These are phyloP conservation scores for Diploptera punctata DNA, from an alignment of 2,888 invertebrate genomes.

Conservation along the genomic window DNA sequence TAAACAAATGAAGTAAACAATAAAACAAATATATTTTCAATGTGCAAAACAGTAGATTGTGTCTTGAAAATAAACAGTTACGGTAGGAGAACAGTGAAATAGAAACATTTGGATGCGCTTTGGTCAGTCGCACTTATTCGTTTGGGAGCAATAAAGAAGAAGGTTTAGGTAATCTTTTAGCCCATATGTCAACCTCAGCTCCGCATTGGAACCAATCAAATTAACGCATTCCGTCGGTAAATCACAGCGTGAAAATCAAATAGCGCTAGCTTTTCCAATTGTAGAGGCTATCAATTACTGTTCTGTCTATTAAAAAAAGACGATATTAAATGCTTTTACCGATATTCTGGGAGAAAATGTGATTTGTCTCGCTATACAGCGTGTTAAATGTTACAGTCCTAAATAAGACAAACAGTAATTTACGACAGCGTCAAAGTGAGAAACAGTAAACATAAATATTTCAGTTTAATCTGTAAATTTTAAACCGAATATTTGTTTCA, in stretches of 20 bases:
- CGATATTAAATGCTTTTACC: not conserved
- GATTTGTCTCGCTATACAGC: no score
- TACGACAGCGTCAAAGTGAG: no score
- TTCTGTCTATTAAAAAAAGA: not conserved
- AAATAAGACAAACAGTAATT: no score
- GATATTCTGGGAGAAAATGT: not conserved
- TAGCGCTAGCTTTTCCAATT: not conserved
- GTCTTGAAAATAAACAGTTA: no score
- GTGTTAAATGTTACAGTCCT: no score
- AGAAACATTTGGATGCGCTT: not conserved
- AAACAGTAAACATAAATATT: no score
- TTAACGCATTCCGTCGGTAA: not conserved
- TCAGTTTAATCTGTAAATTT: no score
- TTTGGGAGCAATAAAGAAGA: conserved; percentile 1
- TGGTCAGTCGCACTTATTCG: not conserved
- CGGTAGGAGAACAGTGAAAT: not conserved
- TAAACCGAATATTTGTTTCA: no score
- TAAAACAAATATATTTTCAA: no score
- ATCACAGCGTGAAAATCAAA: not conserved
- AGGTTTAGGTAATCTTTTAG: not conserved
- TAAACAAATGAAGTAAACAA: no score
- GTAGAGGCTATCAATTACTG: not conserved
- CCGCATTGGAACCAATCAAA: not conserved
- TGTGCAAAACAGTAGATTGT: no score
- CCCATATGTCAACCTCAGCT: conserved; percentile 4